Evolutionary conservation across 2,113 vertebrate species (phyloP), one percentile per base, ranked within the genome.

Genomic region (Corythoichthys haematopterus): DNA sequence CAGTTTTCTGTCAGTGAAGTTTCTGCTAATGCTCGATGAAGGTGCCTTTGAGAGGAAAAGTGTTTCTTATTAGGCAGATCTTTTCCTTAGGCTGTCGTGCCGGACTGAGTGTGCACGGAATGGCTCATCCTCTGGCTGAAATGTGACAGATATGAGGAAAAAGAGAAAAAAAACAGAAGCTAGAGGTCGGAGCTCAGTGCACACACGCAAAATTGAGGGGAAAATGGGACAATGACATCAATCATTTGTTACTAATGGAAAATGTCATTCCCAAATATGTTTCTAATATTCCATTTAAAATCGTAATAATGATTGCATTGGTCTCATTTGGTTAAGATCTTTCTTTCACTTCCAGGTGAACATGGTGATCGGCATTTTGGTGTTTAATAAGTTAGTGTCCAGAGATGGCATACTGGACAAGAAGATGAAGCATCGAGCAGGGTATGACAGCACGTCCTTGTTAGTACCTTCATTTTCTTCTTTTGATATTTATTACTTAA

Each of bases 311-410:
- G 0, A 2, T 36, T 62, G 61, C 9, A 4, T 28, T 14, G 43
- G 43, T 62, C 9, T 55, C 64, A 68, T 66, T 53, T 40, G 35
- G 61, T 68, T 15, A 75, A 37, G 20, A 15, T 12, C 28, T 62
- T 38, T 33, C 51, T 4, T 40, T 55, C 36, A 70, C 71, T 88
- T 86, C 72, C 92, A 99, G 97, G 96, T 99, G 85, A 99, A 99
- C 91, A 99, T 99, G 97, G 97, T 99, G 91, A 99, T 99, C 87
- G 97, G 97, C 83, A 99, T 99, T 91, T 92, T 99, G 91, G 97
- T 99, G 85, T 99, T 99, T 94, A 99, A 99, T 92, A 99, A 99
- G 88, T 93, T 99, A 87, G 97, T 99, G 93, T 98, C 97, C 90
- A 97, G 97, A 94, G 96, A 99, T 88, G 97, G 97, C 76, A 98